Base-by-base conservation (phyloP, 2,888 invertebrate species). In the Plemyria rubiginata region DNA sequence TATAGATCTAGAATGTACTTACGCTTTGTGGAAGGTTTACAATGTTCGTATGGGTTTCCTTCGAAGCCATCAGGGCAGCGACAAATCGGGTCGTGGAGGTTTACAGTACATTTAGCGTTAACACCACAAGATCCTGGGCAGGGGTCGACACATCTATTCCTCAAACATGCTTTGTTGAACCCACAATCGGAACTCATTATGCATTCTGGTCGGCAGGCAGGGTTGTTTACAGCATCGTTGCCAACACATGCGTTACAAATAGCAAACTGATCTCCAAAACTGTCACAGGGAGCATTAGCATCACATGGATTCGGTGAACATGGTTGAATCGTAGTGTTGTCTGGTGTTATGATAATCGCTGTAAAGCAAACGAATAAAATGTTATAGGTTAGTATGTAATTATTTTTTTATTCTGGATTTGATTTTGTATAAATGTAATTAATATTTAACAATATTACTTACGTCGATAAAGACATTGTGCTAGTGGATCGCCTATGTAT, bases 171-270 rank as follows among this genome's bases (percentile, higher is more conserved):
- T 77, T 93, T 95, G 80, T 96, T 93, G 77, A 96, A 96, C 54
- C 95, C 93, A 90, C 97, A 97, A 77, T 97, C 97, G 0, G 96
- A 95, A 78, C 95, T 96, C 13, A 95, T 94, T 54, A 97, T 88
- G 86, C 98, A 98, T 88, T 97, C 97, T 38, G 97, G 97, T 78
- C 96, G 94, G 73, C 97, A 97, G 38, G 94, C 94, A 29, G 96
- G 95, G 84, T 96, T 95, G 70, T 94, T 95, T 49, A 94, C 89
- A 41, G 95, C 94, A 70, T 95, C 94, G 0, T 95, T 94, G 48
- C 95, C 95, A 72, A 94, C 90, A 79, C 97, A 97, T n/a, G 94
- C 94, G 83, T 96, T 95, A 79, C 97, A 96, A 75, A 97, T 94
- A 1, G 97, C 97, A 45, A 96, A 95, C 78, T 96, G 95, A 76